These are phyloP conservation scores for Garra rufa DNA, from an alignment of 2,113 vertebrate genomes.

Conservation along the genomic window DNA sequence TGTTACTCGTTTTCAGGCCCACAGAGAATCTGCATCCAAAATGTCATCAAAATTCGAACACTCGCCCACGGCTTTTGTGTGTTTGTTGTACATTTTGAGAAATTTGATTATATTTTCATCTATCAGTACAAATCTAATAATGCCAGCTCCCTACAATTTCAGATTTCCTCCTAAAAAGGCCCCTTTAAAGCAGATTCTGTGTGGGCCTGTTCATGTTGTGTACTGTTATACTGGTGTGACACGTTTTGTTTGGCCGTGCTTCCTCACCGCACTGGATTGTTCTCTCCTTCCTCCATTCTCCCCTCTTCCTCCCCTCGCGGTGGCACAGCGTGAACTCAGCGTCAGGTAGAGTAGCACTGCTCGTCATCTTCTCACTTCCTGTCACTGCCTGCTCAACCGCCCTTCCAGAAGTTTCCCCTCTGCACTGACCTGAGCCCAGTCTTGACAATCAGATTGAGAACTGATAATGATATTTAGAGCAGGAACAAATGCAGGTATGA, in stretches of 20 bases:
- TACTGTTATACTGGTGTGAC: constrained; percentile 57
- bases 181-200: not conserved
- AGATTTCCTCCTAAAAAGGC: not conserved
- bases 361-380: constrained; percentile 34
- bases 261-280: constrained; percentile 73
- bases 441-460: not conserved
- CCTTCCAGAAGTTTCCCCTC: constrained; percentile 24
- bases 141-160: no score
- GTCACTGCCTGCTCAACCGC: not conserved
- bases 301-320: constrained; percentile 53
- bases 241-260: constrained; percentile 73
- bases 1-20: constrained; percentile 12
- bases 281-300: no score
- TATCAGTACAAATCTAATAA: not conserved
- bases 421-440: constrained; percentile 39
- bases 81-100: not conserved
- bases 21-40: not conserved
- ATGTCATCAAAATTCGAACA: not conserved
- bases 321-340: constrained; percentile 97
- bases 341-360: constrained; percentile 92
- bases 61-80: not conserved
- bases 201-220: constrained; percentile 47
- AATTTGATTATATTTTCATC: not conserved
- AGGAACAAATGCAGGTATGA: not conserved
- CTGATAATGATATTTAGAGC: not conserved